phyloP scores from a whole-genome alignment of 2,888 invertebrate genomes.

The Rotaria magnacalcarata region DNA sequence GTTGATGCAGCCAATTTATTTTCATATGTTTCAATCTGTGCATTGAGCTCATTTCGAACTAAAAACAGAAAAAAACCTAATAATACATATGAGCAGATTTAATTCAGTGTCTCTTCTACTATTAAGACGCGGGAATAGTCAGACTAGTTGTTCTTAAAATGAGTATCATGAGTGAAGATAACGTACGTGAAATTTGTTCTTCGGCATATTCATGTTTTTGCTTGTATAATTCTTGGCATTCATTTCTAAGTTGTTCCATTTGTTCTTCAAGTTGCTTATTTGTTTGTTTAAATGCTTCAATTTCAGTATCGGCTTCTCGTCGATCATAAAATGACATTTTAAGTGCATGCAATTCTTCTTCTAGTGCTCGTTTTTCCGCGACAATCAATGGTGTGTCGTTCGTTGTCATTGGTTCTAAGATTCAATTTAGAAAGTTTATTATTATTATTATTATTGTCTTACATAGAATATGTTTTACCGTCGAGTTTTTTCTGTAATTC shows the following conservation, averaged over 20 bases:
- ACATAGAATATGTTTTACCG: not conserved
- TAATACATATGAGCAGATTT: too few relatives aligned
- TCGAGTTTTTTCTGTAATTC: not conserved
- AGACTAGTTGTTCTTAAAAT: too few relatives aligned
- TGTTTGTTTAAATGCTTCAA: slow-evolving; percentile 18
- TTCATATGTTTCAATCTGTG: not conserved
- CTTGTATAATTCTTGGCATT: not conserved
- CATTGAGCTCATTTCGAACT: slow-evolving; percentile 24
- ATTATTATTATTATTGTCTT: not conserved
- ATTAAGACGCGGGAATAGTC: too few relatives aligned
- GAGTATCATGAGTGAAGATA: too few relatives aligned
- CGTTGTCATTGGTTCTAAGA: not conserved
- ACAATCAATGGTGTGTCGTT: not conserved
- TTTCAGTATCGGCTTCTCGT: slow-evolving; percentile 8
- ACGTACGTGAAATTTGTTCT: slow-evolving; percentile 22
- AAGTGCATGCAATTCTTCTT: slow-evolving; percentile 32
- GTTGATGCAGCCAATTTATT: not conserved
- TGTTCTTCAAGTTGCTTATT: slow-evolving; percentile 10
- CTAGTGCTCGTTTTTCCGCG: slow-evolving; percentile 11
- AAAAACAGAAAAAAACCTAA: too few relatives aligned
- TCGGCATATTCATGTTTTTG: slow-evolving; percentile 7
- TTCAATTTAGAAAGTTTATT: too few relatives aligned
- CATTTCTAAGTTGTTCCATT: not conserved
- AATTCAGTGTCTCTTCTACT: too few relatives aligned
- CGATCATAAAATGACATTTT: slow-evolving; percentile 20